Base-by-base conservation (phyloP, 2,797 vertebrate species). In the Myotis planiceps region DNA sequence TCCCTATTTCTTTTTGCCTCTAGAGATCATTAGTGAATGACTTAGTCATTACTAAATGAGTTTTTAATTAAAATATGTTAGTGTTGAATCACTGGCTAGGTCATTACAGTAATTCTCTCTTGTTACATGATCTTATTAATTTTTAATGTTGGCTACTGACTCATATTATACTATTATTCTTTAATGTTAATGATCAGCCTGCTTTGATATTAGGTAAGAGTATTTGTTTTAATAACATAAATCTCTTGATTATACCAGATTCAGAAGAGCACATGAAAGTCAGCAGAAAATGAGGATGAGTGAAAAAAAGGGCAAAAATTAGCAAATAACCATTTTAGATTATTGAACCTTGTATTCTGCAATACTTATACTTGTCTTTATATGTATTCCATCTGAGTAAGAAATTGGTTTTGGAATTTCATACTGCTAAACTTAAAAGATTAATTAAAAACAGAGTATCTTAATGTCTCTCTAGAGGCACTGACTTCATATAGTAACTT, bases 11-110 rank as follows among this genome's bases (percentile, higher is more conserved):
- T 60, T 81, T 81, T 37, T 29, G 32, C 51, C 51, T 86, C n/a
- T 89, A 65, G 42, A 92, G 16, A 94, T 76, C 34, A 72, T 90
- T 88, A 95, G 27, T 82, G 90, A 97, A 92, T 88, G 74, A 94
- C 23, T 92, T 18, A 51, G 71, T 89, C 71, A 95, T 89, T 91
- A 79, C 12, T 63, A 90, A 94, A 74, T 32, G 55, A 84, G 29
- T 92, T 91, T 94, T 87, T 79, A 97, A 97, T 92, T 96, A 97
- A 92, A 96, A 89, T 96, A 79, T 69, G 25, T 65, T 94, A 95
- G 25, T 65, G 78, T 34, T 89, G 60, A 94, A 39, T 80, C 92
- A 89, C 71, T 72, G 45, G 47, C 29, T 74, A 92, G n/a, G 34
- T 34, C 49, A 85, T 75, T 84, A 60, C 32, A 72, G n/a, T 88